Evolutionary conservation across 2,888 invertebrate species (phyloP).

Genomic region (Oscheius sp.): DNA sequence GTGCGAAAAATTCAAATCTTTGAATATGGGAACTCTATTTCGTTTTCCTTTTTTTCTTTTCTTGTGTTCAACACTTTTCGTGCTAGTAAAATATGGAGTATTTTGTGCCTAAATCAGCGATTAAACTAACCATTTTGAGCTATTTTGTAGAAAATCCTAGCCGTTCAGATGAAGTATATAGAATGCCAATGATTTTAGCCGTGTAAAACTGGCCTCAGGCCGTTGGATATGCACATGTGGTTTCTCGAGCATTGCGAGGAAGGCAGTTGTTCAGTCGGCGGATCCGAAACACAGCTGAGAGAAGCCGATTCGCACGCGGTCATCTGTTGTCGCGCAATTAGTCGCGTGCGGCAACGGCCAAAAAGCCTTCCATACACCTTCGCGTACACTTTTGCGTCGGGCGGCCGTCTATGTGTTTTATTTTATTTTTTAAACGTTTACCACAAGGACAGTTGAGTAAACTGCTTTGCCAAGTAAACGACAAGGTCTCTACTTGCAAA

Average conservation of each 20-base stretch:
- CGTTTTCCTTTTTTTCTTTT: too few relatives aligned
- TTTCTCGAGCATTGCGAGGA: constrained; percentile 28
- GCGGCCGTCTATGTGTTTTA: neutral
- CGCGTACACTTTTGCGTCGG: constrained; percentile 22
- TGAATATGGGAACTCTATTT: too few relatives aligned
- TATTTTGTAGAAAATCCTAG: neutral
- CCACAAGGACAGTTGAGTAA: neutral
- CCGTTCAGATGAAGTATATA: neutral
- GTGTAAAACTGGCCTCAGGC: constrained; percentile 21
- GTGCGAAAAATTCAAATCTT: too few relatives aligned
- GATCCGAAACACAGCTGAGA: constrained; percentile 22
- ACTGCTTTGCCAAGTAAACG: too few relatives aligned
- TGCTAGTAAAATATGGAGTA: too few relatives aligned
- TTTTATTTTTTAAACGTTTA: constrained; percentile 11
- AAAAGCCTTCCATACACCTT: neutral
- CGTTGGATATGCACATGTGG: constrained; percentile 29
- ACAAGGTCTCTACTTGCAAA: too few relatives aligned
- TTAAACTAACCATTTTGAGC: constrained; percentile 19
- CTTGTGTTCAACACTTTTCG: too few relatives aligned
- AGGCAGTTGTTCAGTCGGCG: constrained; percentile 27
- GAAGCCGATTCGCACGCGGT: neutral
- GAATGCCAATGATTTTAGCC: neutral
- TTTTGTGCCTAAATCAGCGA: too few relatives aligned
- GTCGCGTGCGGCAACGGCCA: neutral
- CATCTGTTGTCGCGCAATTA: neutral